Conservation (phyloP, 2,888 invertebrate genomes). For the Orthosia gracilis region DNA sequence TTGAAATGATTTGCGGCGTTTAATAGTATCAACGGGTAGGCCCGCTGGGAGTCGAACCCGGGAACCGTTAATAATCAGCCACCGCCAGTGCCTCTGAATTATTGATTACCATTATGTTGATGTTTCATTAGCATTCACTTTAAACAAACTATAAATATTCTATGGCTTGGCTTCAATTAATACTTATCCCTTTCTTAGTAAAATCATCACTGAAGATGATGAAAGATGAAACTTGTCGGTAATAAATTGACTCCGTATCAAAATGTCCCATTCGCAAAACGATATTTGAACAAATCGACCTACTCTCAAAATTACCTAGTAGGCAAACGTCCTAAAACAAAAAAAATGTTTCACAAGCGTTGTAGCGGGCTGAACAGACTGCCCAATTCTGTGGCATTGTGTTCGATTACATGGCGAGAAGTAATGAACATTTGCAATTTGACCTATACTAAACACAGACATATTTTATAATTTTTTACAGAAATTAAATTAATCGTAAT, state of each 20-base stretch:
- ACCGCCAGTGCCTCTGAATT: constrained; percentile 61
- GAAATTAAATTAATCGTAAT: too few relatives aligned
- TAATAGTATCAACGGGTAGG: constrained; percentile 52
- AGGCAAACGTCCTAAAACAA: too few relatives aligned
- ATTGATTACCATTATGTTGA: constrained; percentile 55
- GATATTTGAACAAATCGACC: too few relatives aligned
- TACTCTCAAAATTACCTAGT: too few relatives aligned
- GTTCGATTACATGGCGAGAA: too few relatives aligned
- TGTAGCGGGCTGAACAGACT: too few relatives aligned
- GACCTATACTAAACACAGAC: too few relatives aligned
- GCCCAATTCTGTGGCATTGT: too few relatives aligned
- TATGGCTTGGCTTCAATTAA: constrained; percentile 1
- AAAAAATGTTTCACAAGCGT: not conserved
- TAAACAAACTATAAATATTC: constrained; percentile 23
- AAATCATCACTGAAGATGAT: not conserved
- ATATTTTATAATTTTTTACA: too few relatives aligned
- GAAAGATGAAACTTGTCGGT: not conserved
- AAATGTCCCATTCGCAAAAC: too few relatives aligned
- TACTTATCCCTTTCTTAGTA: not conserved
- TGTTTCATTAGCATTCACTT: constrained; percentile 51
- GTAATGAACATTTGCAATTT: too few relatives aligned
- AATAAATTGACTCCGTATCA: too few relatives aligned
- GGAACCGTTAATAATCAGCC: constrained; percentile 58
- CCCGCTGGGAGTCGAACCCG: constrained; percentile 54
- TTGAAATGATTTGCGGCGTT: constrained; percentile 25